Evolutionary conservation across 2,888 invertebrate genomes (phyloP).

Genomic region (Trissolcus japonicus): DNA sequence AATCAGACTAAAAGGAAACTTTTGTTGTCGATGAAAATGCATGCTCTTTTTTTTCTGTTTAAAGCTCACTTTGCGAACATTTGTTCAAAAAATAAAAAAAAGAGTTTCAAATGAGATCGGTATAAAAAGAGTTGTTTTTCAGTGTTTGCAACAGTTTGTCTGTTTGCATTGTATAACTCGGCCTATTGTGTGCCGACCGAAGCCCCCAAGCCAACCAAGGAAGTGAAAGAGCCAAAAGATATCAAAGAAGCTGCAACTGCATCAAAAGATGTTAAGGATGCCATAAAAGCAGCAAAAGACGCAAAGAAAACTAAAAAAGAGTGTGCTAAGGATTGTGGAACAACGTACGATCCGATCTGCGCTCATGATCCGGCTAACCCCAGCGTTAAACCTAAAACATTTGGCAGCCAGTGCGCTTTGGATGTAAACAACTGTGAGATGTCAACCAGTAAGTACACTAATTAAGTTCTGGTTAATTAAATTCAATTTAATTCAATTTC

Average conservation of each 20-base stretch:
- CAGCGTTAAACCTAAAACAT: slow-evolving; percentile 78
- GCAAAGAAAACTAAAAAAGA: slow-evolving; percentile 81
- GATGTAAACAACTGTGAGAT: slow-evolving; percentile 83
- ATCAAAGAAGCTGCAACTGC: slow-evolving; percentile 52
- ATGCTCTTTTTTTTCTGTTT: too few relatives aligned
- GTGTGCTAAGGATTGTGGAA: slow-evolving; percentile 75
- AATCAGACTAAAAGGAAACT: background rate
- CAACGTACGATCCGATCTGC: slow-evolving; percentile 80
- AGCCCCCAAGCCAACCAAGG: slow-evolving; percentile 23
- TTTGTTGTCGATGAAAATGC: background rate
- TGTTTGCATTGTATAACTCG: slow-evolving; percentile 31
- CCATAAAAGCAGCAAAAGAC: slow-evolving; percentile 79
- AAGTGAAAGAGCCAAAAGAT: slow-evolving; percentile 36
- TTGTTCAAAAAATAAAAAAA: slow-evolving; percentile 5
- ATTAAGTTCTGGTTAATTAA: slow-evolving; percentile 15
- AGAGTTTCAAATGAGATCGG: background rate
- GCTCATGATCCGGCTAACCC: slow-evolving; percentile 79
- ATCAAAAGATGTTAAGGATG: slow-evolving; percentile 70
- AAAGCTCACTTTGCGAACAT: background rate
- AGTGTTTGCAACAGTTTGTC: slow-evolving; percentile 44
- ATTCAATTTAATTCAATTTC: background rate
- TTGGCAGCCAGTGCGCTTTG: slow-evolving; percentile 81
- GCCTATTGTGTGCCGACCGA: slow-evolving; percentile 24
- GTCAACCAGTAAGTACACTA: slow-evolving; percentile 79
- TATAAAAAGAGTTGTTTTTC: slow-evolving; percentile 6